These are phyloP conservation scores for Nephila pilipes DNA, from an alignment of 1,140 invertebrate species.

Conservation along the genomic window DNA sequence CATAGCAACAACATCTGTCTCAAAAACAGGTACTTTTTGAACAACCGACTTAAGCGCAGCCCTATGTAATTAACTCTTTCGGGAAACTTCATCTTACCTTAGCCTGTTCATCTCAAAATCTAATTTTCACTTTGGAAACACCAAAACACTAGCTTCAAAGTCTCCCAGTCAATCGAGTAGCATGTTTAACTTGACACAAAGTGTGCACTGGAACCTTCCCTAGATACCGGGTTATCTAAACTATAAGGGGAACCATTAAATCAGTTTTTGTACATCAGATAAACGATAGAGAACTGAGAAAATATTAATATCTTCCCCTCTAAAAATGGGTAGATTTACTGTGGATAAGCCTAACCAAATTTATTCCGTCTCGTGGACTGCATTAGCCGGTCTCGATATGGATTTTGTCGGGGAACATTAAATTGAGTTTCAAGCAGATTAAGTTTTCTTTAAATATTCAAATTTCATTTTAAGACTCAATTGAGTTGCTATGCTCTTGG, in stretches of 20 bases:
- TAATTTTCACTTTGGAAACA: no score
- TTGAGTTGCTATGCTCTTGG: neutral
- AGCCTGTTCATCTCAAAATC: neutral
- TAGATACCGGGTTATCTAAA: neutral
- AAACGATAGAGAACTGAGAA: neutral
- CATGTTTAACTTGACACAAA: neutral
- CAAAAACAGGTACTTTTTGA: no score
- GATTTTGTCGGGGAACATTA: neutral
- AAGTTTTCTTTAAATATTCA: slow-evolving; percentile 1
- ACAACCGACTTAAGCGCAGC: no score
- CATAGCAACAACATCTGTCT: no score
- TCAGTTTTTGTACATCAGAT: neutral
- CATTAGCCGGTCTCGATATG: neutral
- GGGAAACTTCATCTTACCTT: neutral
- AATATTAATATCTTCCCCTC: neutral
- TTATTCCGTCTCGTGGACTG: neutral
- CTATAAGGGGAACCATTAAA: neutral
- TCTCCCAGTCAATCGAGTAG: neutral
- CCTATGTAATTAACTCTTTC: neutral
- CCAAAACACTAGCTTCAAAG: no score
- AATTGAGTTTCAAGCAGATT: neutral
- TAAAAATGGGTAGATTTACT: neutral
- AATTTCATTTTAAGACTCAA: neutral
- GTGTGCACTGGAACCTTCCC: neutral
- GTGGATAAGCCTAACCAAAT: neutral